Evolutionary conservation across 2,113 vertebrate species (phyloP).

Genomic region (Melanostigma gelatinosum): DNA sequence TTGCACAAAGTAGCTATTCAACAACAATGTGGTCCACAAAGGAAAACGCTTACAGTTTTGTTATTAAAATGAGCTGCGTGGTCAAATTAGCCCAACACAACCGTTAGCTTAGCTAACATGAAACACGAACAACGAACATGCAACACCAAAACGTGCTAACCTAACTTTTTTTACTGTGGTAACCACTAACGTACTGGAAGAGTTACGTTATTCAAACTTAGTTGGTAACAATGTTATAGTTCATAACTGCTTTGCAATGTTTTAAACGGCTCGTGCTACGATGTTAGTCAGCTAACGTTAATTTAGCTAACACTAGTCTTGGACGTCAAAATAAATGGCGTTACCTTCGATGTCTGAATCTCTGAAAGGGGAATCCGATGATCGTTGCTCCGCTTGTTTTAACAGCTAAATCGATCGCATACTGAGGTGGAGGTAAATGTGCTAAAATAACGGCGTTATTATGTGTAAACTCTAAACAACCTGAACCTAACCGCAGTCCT

Average conservation of each 20-base stretch:
- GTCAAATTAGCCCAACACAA: background rate
- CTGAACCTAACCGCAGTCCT: background rate
- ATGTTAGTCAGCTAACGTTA: slow-evolving; percentile 21
- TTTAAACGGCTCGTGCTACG: background rate
- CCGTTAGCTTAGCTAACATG: slow-evolving; percentile 6
- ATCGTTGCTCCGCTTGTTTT: background rate
- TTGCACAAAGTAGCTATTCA: background rate
- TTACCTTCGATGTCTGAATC: slow-evolving; percentile 45
- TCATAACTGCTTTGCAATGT: too few species aligned
- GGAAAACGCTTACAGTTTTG: background rate
- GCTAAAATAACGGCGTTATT: background rate
- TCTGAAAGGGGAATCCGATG: background rate
- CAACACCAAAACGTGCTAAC: background rate
- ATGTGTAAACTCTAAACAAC: background rate
- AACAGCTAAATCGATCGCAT: slow-evolving; percentile 29
- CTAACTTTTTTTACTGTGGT: background rate
- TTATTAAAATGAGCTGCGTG: background rate
- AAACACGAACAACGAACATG: background rate
- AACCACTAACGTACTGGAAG: fast-evolving
- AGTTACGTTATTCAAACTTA: background rate
- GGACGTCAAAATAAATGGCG: background rate
- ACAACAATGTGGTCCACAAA: background rate
- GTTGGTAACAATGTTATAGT: background rate
- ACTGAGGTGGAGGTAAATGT: background rate
- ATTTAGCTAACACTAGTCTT: background rate